These are phyloP conservation scores for Chelon auratus DNA, from an alignment of 2,797 vertebrate species.

Conservation along the genomic window DNA sequence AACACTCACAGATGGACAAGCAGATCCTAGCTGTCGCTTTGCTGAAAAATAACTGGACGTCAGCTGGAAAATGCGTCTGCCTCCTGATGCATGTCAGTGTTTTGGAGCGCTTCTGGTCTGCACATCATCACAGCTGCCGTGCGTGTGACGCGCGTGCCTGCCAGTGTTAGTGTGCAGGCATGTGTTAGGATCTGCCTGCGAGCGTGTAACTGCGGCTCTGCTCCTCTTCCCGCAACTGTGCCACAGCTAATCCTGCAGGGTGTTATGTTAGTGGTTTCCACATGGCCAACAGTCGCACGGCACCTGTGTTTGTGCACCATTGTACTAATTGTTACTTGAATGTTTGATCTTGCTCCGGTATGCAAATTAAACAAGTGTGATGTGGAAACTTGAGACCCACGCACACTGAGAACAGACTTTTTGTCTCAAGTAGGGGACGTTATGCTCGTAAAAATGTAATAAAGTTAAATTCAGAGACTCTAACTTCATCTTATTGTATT, in stretches of 20 bases:
- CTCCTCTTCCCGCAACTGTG: slow-evolving; percentile 57
- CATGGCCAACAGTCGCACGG: slow-evolving; percentile 44
- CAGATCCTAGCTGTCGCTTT: slow-evolving; percentile 50
- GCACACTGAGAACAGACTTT: background rate
- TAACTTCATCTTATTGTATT: too few species aligned
- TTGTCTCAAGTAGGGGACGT: too few species aligned
- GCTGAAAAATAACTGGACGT: slow-evolving; percentile 63
- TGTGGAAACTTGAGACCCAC: background rate
- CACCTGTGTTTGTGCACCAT: slow-evolving; percentile 47
- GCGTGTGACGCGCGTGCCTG: slow-evolving; percentile 24
- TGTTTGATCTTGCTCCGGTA: too few species aligned
- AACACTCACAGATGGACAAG: slow-evolving; percentile 18
- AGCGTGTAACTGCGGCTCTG: slow-evolving; percentile 56
- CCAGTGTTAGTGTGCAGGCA: slow-evolving; percentile 34
- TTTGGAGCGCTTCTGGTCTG: slow-evolving; percentile 58
- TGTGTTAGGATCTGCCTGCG: slow-evolving; percentile 54
- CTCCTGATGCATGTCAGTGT: slow-evolving; percentile 52
- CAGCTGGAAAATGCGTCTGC: slow-evolving; percentile 59
- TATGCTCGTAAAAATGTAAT: too few species aligned
- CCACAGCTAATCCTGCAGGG: slow-evolving; percentile 59
- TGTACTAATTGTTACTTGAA: too few species aligned
- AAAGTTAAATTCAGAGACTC: slow-evolving; percentile 8
- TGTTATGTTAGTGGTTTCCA: slow-evolving; percentile 51
- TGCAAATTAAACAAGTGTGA: background rate
- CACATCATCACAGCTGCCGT: slow-evolving; percentile 57